Evolutionary conservation across 2,888 invertebrate genomes (phyloP), one percentile per base, ranked within the genome.

Genomic region (Lamellibrachia columna): DNA sequence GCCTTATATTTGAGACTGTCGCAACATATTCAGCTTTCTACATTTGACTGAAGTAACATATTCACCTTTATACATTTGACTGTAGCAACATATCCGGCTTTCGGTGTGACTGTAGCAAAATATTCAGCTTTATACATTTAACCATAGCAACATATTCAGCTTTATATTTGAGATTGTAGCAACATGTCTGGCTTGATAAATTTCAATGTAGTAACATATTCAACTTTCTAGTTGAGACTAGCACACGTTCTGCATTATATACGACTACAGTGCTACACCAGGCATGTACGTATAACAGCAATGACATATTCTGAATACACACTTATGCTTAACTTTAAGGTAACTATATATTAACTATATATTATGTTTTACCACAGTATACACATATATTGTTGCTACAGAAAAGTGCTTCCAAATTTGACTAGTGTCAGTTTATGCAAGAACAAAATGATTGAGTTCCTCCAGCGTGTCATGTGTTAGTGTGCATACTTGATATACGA

Each of bases 401-500:
- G 2, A n/a, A 22, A 22, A 75, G 40, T 40, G 40, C 22, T 75
- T n/a, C 22, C 75, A 75, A 15, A 22, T 75, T 75, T 75, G n/a
- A 75, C 75, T n/a, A 75, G 11, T 75, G 22, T 75, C 22, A 22
- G 15, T 4, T 75, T n/a, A 22, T 11, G 15, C 75, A 15, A 75
- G 6, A 75, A 75, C 22, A 75, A 75, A 6, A 22, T 22, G 75
- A 15, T n/a, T 3, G 15, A 75, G 22, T 22, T 75, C n/a, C n/a
- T 15, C 75, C 75, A 2, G 6, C 15, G 22, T 2, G 15, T 75
- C 75, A 75, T 22, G n/a, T 75, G 15, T 75, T 75, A 75, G 75
- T 75, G 75, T 75, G 75, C 75, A 75, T 75, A 75, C 75, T 75
- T 75, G 75, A 75, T 75, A 75, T 75, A 75, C 75, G 75, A 75